Evolutionary conservation across 2,113 vertebrate genomes (phyloP).

Genomic region (Sigmodon hispidus): DNA sequence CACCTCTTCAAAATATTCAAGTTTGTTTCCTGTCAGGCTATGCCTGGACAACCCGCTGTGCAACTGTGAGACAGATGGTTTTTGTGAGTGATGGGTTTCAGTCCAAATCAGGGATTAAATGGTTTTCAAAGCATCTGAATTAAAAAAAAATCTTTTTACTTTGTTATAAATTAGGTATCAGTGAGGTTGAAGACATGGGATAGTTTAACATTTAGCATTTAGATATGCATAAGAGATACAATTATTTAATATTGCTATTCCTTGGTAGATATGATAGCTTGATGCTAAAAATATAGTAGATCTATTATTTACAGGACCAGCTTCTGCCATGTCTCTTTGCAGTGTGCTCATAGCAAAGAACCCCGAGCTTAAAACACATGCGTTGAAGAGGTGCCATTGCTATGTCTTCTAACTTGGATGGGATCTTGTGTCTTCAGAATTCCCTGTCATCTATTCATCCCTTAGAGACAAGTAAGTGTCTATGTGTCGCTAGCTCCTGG

Average conservation of each 20-base stretch:
- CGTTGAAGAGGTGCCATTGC: neutral
- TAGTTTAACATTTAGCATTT: constrained; percentile 46
- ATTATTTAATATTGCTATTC: constrained; percentile 63
- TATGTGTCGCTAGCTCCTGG: neutral
- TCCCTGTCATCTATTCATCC: neutral
- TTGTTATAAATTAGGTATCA: constrained; percentile 60
- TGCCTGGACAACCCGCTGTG: constrained; percentile 53
- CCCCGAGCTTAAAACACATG: neutral
- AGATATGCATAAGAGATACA: constrained; percentile 57
- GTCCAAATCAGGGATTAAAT: constrained; percentile 67
- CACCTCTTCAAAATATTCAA: constrained; percentile 56
- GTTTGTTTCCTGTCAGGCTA: constrained; percentile 50
- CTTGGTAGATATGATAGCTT: constrained; percentile 57
- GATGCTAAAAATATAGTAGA: constrained; percentile 54
- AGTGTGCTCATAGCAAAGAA: neutral
- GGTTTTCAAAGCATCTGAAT: constrained; percentile 70
- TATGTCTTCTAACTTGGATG: neutral
- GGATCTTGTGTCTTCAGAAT: neutral
- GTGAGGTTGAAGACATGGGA: neutral
- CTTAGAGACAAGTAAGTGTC: neutral
- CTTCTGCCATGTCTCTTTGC: constrained; percentile 28
- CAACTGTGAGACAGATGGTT: constrained; percentile 75
- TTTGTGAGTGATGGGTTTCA: constrained; percentile 75
- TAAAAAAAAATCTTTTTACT: constrained; percentile 49
- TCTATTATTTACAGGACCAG: constrained; percentile 58